Percentiles rank a stretch among this genome's conserved stretches.
Conservation (phyloP, 2,888 invertebrate genomes). For the Orchestes rusci region DNA sequence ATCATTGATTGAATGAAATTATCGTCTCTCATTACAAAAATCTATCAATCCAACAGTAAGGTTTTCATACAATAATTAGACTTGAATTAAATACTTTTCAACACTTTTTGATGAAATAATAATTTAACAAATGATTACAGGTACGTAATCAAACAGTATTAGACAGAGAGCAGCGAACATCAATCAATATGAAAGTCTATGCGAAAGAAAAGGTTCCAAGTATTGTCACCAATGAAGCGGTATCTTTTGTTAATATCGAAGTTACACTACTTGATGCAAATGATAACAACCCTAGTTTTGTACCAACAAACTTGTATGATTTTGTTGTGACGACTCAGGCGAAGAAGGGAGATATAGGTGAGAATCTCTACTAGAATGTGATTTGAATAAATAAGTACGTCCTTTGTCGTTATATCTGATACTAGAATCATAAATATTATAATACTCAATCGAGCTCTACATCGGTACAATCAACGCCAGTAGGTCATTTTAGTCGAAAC, state of each 20-base stretch:
- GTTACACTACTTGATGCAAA: conserved; percentile 82
- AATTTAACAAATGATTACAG: conserved; percentile 30
- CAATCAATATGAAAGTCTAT: conserved; percentile 66
- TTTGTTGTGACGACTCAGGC: conserved; percentile 63
- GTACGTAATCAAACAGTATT: conserved; percentile 57
- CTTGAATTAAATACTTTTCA: too few species aligned
- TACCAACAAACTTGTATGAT: conserved; percentile 76
- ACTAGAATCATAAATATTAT: too few species aligned
- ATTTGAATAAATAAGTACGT: too few species aligned
- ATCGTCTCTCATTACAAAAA: too few species aligned
- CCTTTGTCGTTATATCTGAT: too few species aligned
- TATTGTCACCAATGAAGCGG: conserved; percentile 51
- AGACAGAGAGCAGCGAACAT: conserved; percentile 70
- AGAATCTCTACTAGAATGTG: neutral
- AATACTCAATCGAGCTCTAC: too few species aligned
- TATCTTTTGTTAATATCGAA: conserved; percentile 64
- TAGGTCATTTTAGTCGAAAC: too few species aligned
- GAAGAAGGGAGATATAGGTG: conserved; percentile 50
- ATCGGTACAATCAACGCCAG: too few species aligned
- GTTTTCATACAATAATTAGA: too few species aligned
- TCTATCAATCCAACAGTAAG: too few species aligned
- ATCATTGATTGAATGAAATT: too few species aligned
- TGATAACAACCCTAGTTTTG: conserved; percentile 83
- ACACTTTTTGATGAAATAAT: too few species aligned
- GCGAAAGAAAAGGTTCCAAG: conserved; percentile 71